Evolutionary conservation across 1,140 invertebrate genomes (phyloP).

Genomic region (Leguminivora glycinivorella): DNA sequence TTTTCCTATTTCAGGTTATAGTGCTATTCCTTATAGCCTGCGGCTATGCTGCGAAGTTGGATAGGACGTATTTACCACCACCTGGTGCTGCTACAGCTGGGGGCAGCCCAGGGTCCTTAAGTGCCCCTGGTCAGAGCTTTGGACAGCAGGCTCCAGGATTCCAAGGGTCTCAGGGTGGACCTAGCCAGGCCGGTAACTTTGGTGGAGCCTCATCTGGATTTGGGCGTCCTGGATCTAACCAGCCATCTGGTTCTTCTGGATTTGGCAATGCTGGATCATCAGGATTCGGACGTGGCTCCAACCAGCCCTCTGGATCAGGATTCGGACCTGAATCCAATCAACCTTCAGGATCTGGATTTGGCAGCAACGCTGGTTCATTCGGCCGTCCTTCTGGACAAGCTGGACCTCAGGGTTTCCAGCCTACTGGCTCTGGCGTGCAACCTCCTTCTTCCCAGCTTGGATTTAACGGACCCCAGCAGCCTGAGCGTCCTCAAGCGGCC

Average conservation of each 20-base stretch:
- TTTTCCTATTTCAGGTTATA: conserved; percentile 59
- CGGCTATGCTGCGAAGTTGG: conserved; percentile 77
- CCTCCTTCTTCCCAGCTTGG: conserved; percentile 21
- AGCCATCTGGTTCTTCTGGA: conserved; percentile 26
- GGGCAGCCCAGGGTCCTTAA: conserved; percentile 71
- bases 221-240: conserved; percentile 31
- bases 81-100: conserved; percentile 77
- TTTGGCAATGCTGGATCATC: neutral
- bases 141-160: conserved; percentile 25
- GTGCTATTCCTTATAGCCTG: conserved; percentile 62
- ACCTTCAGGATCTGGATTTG: neutral
- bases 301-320: neutral
- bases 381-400: conserved; percentile 1
- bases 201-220: conserved; percentile 25
- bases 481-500: conserved; percentile 60
- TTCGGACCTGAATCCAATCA: neutral
- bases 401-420: conserved; percentile 23
- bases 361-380: neutral
- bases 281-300: neutral
- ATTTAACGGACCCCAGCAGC: conserved; percentile 38
- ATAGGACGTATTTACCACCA: conserved; percentile 82
- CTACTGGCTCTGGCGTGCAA: conserved; percentile 32
- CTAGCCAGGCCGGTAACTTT: conserved; percentile 18
- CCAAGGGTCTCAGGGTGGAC: conserved; percentile 17
- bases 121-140: conserved; percentile 48